Conservation (phyloP, 2,888 invertebrate genomes). For the Drepana falcataria region DNA sequence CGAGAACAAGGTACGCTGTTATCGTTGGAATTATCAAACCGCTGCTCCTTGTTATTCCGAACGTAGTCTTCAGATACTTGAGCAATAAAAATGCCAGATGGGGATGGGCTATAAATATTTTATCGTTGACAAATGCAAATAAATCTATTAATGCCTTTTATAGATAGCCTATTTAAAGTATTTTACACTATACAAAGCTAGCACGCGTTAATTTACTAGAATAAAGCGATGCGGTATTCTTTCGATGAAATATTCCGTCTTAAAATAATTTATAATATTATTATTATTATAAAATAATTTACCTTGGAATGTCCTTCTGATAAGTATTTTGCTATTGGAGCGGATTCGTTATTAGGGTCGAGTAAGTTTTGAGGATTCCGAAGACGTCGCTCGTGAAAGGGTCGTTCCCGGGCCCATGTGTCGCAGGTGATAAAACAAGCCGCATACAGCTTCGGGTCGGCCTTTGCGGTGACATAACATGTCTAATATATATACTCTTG, state of each 20-base stretch:
- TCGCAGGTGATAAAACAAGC: constrained; percentile 36
- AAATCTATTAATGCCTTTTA: neutral
- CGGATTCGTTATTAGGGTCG: constrained; percentile 33
- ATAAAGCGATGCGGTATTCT: no score
- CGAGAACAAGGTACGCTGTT: constrained; percentile 31
- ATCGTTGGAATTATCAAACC: constrained; percentile 41
- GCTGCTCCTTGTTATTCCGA: constrained; percentile 23
- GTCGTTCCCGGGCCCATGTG: constrained; percentile 34
- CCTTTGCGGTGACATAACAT: constrained; percentile 21
- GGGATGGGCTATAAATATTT: neutral
- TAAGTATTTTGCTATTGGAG: constrained; percentile 25
- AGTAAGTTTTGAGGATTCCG: constrained; percentile 36
- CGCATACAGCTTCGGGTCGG: constrained; percentile 28
- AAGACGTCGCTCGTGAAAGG: constrained; percentile 23
- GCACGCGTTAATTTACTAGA: no score
- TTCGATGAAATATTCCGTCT: no score
- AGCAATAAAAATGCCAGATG: constrained; percentile 4
- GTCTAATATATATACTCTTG: constrained; percentile 5
- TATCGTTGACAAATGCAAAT: neutral
- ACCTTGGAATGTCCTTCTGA: constrained; percentile 16
- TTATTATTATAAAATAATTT: no score
- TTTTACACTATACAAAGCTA: no score
- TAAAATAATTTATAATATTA: no score
- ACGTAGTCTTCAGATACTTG: constrained; percentile 9
- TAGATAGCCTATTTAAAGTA: no score